These are phyloP conservation scores for Lepidochitona cinerea DNA, from an alignment of 2,888 invertebrate genomes.

Conservation along the genomic window DNA sequence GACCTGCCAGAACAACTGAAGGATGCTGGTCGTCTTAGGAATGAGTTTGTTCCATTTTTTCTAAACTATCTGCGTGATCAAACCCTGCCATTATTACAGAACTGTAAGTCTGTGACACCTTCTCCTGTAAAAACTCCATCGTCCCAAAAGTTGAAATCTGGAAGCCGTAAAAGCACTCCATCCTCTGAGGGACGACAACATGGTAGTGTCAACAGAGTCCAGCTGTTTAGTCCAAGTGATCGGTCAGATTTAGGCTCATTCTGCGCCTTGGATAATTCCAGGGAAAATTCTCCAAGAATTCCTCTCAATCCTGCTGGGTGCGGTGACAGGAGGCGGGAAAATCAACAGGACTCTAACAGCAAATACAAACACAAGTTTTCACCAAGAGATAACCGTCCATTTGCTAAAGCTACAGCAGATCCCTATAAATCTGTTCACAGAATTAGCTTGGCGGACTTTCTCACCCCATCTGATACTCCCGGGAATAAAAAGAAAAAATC, in stretches of 20 bases:
- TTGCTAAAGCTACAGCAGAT: neutral
- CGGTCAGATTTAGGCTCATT: conserved; percentile 15
- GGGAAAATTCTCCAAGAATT: neutral
- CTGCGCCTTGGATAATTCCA: neutral
- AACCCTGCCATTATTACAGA: conserved; percentile 54
- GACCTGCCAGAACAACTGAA: conserved; percentile 27
- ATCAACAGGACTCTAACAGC: neutral
- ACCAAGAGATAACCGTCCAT: neutral
- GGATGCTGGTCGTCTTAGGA: conserved; percentile 36
- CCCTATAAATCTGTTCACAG: conserved; percentile 40
- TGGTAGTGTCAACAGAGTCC: conserved; percentile 40
- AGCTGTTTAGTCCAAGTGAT: conserved; percentile 51
- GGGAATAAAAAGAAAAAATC: conserved; percentile 42
- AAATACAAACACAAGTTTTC: conserved; percentile 2
- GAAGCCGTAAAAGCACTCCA: conserved; percentile 14
- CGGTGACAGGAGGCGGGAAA: too few relatives aligned
- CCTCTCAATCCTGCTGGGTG: neutral
- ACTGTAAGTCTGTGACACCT: conserved; percentile 47
- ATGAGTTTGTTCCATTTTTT: conserved; percentile 60
- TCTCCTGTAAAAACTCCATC: conserved; percentile 60
- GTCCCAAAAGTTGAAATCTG: conserved; percentile 40
- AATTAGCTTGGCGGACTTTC: conserved; percentile 55
- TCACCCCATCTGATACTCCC: conserved; percentile 43
- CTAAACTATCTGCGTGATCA: conserved; percentile 61
- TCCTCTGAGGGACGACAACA: conserved; percentile 12